Conservation (phyloP, 2,113 vertebrate genomes). For the Cyprinodon tularosa region DNA sequence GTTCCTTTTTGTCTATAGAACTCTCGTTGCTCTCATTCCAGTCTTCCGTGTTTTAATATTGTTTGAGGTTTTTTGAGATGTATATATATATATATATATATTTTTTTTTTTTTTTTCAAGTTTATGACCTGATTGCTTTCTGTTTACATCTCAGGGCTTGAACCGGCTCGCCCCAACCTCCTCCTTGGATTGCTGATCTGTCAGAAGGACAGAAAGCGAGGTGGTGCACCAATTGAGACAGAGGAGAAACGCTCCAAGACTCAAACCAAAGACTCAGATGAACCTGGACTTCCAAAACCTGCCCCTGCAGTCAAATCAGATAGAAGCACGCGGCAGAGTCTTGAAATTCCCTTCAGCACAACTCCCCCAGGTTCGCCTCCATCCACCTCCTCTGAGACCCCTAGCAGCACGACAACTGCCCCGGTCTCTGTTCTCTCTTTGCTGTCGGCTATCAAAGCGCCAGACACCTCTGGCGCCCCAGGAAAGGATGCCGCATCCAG, state of each 20-base stretch:
- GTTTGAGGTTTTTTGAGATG: background rate
- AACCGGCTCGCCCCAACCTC: constrained; percentile 93
- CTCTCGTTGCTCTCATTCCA: background rate
- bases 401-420: constrained; percentile 57
- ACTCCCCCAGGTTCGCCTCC: constrained; percentile 91
- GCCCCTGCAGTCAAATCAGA: constrained; percentile 59
- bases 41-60: background rate
- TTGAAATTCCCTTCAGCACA: constrained; percentile 78
- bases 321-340: constrained; percentile 72
- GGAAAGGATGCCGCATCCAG: constrained; percentile 63
- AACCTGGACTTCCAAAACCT: constrained; percentile 75
- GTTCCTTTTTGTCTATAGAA: background rate
- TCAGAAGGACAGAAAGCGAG: constrained; percentile 91
- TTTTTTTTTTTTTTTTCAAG: background rate
- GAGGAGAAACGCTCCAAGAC: constrained; percentile 88
- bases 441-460: constrained; percentile 79
- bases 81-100: background rate
- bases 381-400: constrained; percentile 73
- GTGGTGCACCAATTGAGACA: constrained; percentile 65
- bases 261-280: constrained; percentile 79
- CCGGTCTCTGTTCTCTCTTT: constrained; percentile 79
- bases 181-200: constrained; percentile 95
- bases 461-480: constrained; percentile 50
- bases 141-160: constrained; percentile 85
- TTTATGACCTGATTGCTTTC: background rate